Conservation (phyloP, 2,888 invertebrate species). For the Pyrocoelia pectoralis region DNA sequence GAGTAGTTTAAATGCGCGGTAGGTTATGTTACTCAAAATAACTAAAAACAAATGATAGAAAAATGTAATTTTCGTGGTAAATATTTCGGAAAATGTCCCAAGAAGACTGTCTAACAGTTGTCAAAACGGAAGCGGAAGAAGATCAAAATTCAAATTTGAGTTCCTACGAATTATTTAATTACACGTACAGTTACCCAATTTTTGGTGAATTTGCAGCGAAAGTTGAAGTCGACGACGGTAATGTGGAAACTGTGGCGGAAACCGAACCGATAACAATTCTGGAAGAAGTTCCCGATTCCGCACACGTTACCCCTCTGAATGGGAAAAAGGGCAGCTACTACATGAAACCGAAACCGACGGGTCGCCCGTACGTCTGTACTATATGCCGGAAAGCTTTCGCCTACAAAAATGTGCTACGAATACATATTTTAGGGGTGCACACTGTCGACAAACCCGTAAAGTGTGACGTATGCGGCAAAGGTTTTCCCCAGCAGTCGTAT, state of each 20-base stretch:
- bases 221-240: slow-evolving; percentile 13
- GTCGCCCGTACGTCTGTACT: slow-evolving; percentile 20
- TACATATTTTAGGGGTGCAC: slow-evolving; percentile 32
- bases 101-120: no score
- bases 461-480: slow-evolving; percentile 33
- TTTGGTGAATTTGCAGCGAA: slow-evolving; percentile 16
- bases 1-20: background rate
- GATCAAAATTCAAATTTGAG: background rate
- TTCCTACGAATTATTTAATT: background rate
- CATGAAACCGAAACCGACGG: slow-evolving; percentile 1
- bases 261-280: background rate
- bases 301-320: background rate
- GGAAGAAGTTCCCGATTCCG: background rate
- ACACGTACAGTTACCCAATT: slow-evolving; percentile 3
- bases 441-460: slow-evolving; percentile 25
- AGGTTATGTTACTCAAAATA: background rate
- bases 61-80: background rate
- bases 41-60: no score
- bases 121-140: background rate
- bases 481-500: slow-evolving; percentile 26
- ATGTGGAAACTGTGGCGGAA: background rate
- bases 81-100: background rate
- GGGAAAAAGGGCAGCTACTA: background rate
- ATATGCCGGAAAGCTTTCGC: slow-evolving; percentile 30
- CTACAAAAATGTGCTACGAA: slow-evolving; percentile 31